Percentiles rank a stretch among this genome's conserved stretches.
Conservation (phyloP, 2,888 invertebrate species). For the Melanchra persicariae region DNA sequence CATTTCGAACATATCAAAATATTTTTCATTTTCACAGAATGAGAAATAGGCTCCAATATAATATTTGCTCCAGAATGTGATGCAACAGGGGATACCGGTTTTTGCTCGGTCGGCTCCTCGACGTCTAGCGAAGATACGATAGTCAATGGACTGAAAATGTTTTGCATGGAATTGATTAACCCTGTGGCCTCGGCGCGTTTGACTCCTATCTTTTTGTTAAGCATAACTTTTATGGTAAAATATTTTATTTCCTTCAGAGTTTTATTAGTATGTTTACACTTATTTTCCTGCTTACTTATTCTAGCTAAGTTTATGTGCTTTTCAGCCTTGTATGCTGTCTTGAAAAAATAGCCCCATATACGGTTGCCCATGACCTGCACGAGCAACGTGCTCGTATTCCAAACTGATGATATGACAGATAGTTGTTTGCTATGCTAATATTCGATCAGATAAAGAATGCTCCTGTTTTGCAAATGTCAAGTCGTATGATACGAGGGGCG, state of each 20-base stretch:
- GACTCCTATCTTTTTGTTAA: constrained; percentile 63
- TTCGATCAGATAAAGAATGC: constrained; percentile 73
- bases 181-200: constrained; percentile 69
- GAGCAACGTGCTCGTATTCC: constrained; percentile 42
- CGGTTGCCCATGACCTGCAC: constrained; percentile 38
- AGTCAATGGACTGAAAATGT: constrained; percentile 83
- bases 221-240: constrained; percentile 42
- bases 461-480: constrained; percentile 83
- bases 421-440: constrained; percentile 73
- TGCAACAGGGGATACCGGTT: constrained; percentile 85
- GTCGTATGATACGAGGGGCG: constrained; percentile 75
- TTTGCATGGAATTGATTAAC: constrained; percentile 81
- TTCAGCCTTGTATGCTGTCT: constrained; percentile 16
- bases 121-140: constrained; percentile 82
- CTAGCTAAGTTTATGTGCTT: constrained; percentile 7
- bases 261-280: constrained; percentile 36
- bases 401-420: constrained; percentile 54
- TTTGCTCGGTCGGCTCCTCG: constrained; percentile 83
- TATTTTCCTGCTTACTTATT: neutral
- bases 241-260: constrained; percentile 25
- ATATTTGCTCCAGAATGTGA: constrained; percentile 79
- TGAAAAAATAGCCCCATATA: constrained; percentile 28
- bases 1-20: constrained; percentile 40
- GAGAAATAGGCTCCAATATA: constrained; percentile 47
- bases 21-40: constrained; percentile 19